phyloP scores from a whole-genome alignment of 2,797 vertebrate species.

The Varecia variegata region DNA sequence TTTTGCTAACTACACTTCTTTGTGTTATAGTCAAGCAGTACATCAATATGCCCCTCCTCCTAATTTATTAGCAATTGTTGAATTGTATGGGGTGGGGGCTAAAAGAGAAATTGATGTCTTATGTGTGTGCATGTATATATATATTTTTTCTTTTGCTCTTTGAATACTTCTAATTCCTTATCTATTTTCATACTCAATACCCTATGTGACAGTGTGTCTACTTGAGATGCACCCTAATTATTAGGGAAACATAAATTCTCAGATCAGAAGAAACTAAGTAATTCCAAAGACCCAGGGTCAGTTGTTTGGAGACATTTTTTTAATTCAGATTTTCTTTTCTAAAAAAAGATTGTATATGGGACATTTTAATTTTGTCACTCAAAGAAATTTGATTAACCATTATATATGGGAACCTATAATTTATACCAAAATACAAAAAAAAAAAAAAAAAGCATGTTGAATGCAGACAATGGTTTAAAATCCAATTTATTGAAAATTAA shows the following conservation, averaged over 20 bases:
- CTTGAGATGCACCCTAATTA: slow-evolving; percentile 69
- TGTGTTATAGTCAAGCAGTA: slow-evolving; percentile 95
- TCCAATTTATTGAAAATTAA: slow-evolving; percentile 65
- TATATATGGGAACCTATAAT: slow-evolving; percentile 39
- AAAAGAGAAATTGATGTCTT: slow-evolving; percentile 81
- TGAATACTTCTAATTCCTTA: slow-evolving; percentile 81
- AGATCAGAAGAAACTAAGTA: slow-evolving; percentile 40
- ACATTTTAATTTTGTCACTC: slow-evolving; percentile 20
- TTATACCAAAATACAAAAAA: slow-evolving; percentile 45
- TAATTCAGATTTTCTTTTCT: not conserved
- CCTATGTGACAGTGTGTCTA: slow-evolving; percentile 59
- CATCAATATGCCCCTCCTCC: slow-evolving; percentile 94
- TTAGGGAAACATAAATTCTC: slow-evolving; percentile 70
- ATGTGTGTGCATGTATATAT: slow-evolving; percentile 1
- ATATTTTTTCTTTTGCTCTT: slow-evolving; percentile 49
- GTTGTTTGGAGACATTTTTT: slow-evolving; percentile 52
- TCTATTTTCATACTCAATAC: slow-evolving; percentile 71
- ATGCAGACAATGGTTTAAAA: slow-evolving; percentile 44
- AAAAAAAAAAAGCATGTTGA: slow-evolving; percentile 57
- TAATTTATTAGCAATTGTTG: slow-evolving; percentile 98
- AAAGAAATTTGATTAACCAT: not conserved
- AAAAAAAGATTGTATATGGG: slow-evolving; percentile 15
- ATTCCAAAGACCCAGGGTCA: slow-evolving; percentile 60
- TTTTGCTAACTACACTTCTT: slow-evolving; percentile 97
- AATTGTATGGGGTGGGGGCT: slow-evolving; percentile 84